Percentiles rank a stretch among this genome's conserved stretches.
phyloP scores from a whole-genome alignment of 2,888 invertebrate species.

The Apeira syringaria region DNA sequence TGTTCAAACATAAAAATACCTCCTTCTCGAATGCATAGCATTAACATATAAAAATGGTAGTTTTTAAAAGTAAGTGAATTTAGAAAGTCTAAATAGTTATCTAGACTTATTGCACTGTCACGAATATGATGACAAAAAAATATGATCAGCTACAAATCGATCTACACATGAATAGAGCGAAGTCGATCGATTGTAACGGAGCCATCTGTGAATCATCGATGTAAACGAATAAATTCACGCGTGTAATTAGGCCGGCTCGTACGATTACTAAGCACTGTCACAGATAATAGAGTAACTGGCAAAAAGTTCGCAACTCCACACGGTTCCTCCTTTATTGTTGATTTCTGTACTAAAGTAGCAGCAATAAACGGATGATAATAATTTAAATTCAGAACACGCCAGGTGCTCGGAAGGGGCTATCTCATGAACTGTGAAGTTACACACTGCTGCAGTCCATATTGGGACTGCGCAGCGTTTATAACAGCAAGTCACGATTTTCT shows the following conservation, averaged over 20 bases:
- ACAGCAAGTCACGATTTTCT: slow-evolving; percentile 16
- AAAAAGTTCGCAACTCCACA: no score
- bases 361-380: slow-evolving; percentile 14
- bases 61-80: no score
- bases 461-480: slow-evolving; percentile 1
- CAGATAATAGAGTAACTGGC: not conserved
- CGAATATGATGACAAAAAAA: no score
- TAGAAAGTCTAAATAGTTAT: no score
- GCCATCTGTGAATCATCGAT: slow-evolving; percentile 5
- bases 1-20: no score
- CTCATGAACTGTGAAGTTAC: slow-evolving; percentile 11
- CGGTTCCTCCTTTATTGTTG: no score
- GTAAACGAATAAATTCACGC: slow-evolving; percentile 9
- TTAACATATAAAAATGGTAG: no score
- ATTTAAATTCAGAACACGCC: slow-evolving; percentile 18
- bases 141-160: slow-evolving; percentile 1
- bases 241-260: slow-evolving; percentile 7
- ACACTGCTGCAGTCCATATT: slow-evolving; percentile 6
- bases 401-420: slow-evolving; percentile 7
- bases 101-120: no score
- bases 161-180: slow-evolving; percentile 12
- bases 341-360: slow-evolving; percentile 16
- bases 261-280: not conserved
- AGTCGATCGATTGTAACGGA: slow-evolving; percentile 18
- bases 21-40: no score